Evolutionary conservation across 2,797 vertebrate genomes (phyloP).

Genomic region (Menidia menidia): DNA sequence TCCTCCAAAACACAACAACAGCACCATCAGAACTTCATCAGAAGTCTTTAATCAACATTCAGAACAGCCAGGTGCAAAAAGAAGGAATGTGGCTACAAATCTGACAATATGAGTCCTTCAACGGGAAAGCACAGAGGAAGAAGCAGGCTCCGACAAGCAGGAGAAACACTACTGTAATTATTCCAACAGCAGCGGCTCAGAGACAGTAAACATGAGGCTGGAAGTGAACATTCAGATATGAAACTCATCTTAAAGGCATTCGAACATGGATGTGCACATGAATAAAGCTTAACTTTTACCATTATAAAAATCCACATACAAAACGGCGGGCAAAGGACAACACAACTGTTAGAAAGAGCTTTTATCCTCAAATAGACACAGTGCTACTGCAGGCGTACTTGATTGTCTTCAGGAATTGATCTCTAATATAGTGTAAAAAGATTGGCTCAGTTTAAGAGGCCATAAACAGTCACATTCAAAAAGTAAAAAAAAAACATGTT

Average conservation of each 20-base stretch:
- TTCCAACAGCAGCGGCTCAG: slow-evolving; percentile 41
- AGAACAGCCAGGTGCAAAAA: slow-evolving; percentile 28
- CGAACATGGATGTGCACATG: slow-evolving; percentile 53
- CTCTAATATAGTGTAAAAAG: slow-evolving; percentile 54
- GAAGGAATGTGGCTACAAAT: slow-evolving; percentile 19
- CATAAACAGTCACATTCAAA: slow-evolving; percentile 55
- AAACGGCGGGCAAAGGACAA: slow-evolving; percentile 22
- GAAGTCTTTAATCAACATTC: slow-evolving; percentile 23
- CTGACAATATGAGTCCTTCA: slow-evolving; percentile 5
- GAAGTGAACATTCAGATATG: slow-evolving; percentile 13
- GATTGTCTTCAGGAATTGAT: slow-evolving; percentile 69
- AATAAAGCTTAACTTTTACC: neutral
- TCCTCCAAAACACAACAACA: slow-evolving; percentile 24
- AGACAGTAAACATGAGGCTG: slow-evolving; percentile 18
- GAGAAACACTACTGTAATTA: slow-evolving; percentile 41
- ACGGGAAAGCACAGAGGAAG: slow-evolving; percentile 31
- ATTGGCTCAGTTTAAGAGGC: slow-evolving; percentile 43
- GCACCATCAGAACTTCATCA: slow-evolving; percentile 31
- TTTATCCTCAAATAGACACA: slow-evolving; percentile 36
- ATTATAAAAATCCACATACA: neutral
- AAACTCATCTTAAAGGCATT: slow-evolving; percentile 62
- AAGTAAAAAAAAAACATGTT: slow-evolving; percentile 12
- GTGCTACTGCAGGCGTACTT: slow-evolving; percentile 37
- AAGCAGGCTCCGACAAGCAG: slow-evolving; percentile 31
- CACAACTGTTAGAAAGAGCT: neutral